Percentiles rank a stretch among this genome's conserved stretches.
phyloP scores from a whole-genome alignment of 2,797 vertebrate species.

The Halcyon badia region DNA sequence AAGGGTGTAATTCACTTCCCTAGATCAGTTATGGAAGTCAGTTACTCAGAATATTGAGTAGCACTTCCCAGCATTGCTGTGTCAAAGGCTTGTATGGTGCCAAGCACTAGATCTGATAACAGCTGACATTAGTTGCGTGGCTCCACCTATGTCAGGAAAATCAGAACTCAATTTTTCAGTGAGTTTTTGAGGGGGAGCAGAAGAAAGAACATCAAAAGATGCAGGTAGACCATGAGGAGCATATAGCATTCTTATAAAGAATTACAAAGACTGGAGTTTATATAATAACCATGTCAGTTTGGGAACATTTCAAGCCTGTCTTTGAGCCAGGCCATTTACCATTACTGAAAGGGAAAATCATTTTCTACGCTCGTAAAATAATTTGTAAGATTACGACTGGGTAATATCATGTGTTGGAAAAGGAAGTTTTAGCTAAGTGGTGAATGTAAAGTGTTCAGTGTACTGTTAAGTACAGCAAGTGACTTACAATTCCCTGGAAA shows the following conservation, averaged over 20 bases:
- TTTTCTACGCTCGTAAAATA: not conserved
- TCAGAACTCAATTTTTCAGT: not conserved
- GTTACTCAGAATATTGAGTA: too few species aligned
- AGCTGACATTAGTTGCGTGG: not conserved
- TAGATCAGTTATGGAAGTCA: not conserved
- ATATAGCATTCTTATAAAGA: not conserved
- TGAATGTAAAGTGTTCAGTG: not conserved
- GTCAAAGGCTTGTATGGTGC: not conserved
- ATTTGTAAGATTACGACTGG: not conserved
- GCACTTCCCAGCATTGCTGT: not conserved
- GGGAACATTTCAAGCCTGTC: not conserved
- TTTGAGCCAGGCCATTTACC: not conserved
- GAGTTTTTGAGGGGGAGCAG: not conserved
- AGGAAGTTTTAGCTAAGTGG: not conserved
- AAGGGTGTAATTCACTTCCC: not conserved
- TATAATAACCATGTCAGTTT: not conserved
- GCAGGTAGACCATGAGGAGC: not conserved
- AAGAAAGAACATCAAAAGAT: not conserved
- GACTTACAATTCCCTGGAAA: not conserved
- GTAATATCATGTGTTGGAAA: not conserved
- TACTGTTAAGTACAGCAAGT: not conserved
- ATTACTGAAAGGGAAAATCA: not conserved
- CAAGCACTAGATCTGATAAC: not conserved
- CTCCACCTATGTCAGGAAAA: not conserved
- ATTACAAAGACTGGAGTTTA: not conserved